A percentile compares a stretch with the other conserved stretches of the same genome.
Evolutionary conservation across 2,888 invertebrate genomes (phyloP).

Genomic region (Agrochola lychnidis): DNA sequence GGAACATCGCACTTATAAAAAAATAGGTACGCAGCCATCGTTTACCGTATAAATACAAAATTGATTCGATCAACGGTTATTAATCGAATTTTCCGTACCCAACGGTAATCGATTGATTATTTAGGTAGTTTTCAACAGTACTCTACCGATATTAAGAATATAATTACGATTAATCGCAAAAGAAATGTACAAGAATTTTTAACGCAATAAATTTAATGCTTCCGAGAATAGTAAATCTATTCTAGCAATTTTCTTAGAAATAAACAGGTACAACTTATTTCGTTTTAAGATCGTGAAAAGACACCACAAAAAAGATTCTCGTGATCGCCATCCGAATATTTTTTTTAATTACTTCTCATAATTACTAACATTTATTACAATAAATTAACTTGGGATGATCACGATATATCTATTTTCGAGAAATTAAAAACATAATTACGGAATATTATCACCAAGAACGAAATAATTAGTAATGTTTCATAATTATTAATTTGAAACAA

Average conservation of each 20-base stretch:
- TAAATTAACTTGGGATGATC: slow-evolving; percentile 59
- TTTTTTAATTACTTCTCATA: slow-evolving; percentile 44
- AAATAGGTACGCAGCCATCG: slow-evolving; percentile 76
- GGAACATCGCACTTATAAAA: slow-evolving; percentile 79
- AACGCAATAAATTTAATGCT: slow-evolving; percentile 19
- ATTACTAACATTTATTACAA: slow-evolving; percentile 57
- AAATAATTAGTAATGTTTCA: slow-evolving; percentile 49
- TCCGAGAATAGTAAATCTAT: slow-evolving; percentile 23
- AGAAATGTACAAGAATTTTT: slow-evolving; percentile 19
- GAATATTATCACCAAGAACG: slow-evolving; percentile 45
- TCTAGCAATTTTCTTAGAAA: slow-evolving; percentile 15
- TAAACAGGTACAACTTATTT: background rate
- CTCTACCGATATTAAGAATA: slow-evolving; percentile 39
- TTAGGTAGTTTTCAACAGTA: slow-evolving; percentile 58
- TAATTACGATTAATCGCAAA: slow-evolving; percentile 52
- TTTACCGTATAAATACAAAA: slow-evolving; percentile 79
- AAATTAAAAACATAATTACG: slow-evolving; percentile 61
- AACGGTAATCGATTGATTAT: slow-evolving; percentile 67
- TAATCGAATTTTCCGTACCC: slow-evolving; percentile 77
- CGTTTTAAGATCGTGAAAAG: slow-evolving; percentile 31
- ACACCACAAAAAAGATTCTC: slow-evolving; percentile 38
- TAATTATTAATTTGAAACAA: slow-evolving; percentile 44
- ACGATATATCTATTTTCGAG: slow-evolving; percentile 52
- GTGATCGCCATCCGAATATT: slow-evolving; percentile 34
- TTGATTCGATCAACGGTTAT: slow-evolving; percentile 78